Evolutionary conservation across 2,888 invertebrate species (phyloP).

Genomic region (Diogma glabrata): DNA sequence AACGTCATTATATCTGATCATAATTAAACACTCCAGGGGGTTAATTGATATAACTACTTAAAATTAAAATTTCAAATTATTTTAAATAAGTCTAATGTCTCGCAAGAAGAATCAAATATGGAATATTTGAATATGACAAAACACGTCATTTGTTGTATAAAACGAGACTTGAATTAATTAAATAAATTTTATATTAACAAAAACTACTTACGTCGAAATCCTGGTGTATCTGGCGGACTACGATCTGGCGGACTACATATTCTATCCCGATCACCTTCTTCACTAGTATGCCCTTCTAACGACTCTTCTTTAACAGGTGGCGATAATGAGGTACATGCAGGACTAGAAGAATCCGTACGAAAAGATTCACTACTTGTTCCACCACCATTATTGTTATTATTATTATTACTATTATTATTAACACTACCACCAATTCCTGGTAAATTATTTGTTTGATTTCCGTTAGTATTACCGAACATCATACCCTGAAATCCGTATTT

Average conservation of each 20-base stretch:
- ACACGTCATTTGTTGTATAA: too few species aligned
- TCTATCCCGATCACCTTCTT: slow-evolving; percentile 44
- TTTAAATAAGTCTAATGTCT: too few species aligned
- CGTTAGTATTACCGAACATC: slow-evolving; percentile 10
- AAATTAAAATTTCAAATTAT: too few species aligned
- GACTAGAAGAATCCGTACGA: slow-evolving; percentile 47
- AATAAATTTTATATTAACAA: too few species aligned
- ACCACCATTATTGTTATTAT: slow-evolving; percentile 18
- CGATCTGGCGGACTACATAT: slow-evolving; percentile 28
- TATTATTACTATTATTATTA: slow-evolving; percentile 1
- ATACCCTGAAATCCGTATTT: slow-evolving; percentile 11
- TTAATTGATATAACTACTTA: too few species aligned
- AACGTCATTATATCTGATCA: too few species aligned
- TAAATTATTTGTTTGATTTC: slow-evolving; percentile 3
- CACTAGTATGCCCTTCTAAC: slow-evolving; percentile 45
- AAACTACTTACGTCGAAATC: slow-evolving; percentile 46
- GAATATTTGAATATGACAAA: too few species aligned
- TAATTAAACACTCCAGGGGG: too few species aligned
- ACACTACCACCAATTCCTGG: background rate
- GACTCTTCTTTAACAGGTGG: slow-evolving; percentile 42
- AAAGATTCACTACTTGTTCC: slow-evolving; percentile 33
- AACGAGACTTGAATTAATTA: too few species aligned
- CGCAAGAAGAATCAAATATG: too few species aligned
- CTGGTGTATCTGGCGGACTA: slow-evolving; percentile 39
- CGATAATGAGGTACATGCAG: slow-evolving; percentile 46